Evolutionary conservation across 2,797 vertebrate species (phyloP).

Genomic region (Decapterus maruadsi): DNA sequence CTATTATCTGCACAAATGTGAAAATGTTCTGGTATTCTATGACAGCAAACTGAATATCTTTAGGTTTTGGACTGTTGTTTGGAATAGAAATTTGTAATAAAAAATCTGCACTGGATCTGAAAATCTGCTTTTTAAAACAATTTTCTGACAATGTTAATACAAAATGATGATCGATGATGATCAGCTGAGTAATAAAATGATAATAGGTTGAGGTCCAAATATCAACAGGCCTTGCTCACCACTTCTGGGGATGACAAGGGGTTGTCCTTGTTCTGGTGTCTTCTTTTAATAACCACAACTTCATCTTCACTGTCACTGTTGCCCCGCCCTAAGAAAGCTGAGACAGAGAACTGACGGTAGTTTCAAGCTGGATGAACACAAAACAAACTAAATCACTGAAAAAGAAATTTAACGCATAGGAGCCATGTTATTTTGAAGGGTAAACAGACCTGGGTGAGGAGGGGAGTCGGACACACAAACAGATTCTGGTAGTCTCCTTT

Average conservation of each 20-base stretch:
- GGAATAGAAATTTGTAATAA: background rate
- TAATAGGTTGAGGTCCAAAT: background rate
- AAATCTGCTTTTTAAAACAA: background rate
- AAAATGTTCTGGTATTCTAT: background rate
- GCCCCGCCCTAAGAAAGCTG: slow-evolving; percentile 38
- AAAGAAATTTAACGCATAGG: background rate
- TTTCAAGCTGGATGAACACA: background rate
- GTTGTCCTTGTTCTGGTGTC: slow-evolving; percentile 60
- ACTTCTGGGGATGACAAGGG: slow-evolving; percentile 76
- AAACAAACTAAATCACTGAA: background rate
- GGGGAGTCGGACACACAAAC: slow-evolving; percentile 2
- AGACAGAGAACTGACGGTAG: background rate
- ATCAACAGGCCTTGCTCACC: slow-evolving; percentile 48
- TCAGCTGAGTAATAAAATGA: background rate
- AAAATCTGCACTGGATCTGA: background rate
- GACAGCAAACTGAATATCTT: background rate
- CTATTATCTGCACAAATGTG: background rate
- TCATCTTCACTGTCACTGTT: slow-evolving; percentile 83
- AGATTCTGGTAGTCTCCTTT: slow-evolving; percentile 25
- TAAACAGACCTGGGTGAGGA: slow-evolving; percentile 67
- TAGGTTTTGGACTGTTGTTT: background rate
- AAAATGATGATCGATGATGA: background rate
- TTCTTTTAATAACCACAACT: slow-evolving; percentile 62
- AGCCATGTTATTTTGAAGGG: background rate
- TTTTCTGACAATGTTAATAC: background rate